Evolutionary conservation across 2,113 vertebrate genomes (phyloP), one percentile per base, ranked within the genome.

Genomic region (Lynx canadensis): DNA sequence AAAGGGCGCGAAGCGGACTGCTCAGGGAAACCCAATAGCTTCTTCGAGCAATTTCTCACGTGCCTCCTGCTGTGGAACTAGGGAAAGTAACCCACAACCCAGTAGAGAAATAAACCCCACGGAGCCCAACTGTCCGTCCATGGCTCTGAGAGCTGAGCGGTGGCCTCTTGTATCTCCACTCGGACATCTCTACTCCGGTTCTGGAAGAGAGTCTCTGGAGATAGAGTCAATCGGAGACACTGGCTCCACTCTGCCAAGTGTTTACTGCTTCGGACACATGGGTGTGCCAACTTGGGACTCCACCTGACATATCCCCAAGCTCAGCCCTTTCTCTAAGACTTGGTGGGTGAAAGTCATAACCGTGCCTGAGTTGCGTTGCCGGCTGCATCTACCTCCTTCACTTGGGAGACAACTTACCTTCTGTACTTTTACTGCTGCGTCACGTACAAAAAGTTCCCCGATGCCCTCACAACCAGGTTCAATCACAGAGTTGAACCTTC

Each of bases 71-170:
- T 48, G 3, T 6, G 33, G 38, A 45, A 5, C 48, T 15, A 13
- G 1, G 31, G 1, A 60, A 21, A 8, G 11, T 9, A 48, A 57
- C 25, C 16, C n/a, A 41, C 29, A 71, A 18, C 27, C 50, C 0
- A 0, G 2, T 3, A 18, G 3, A 45, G 33, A 81, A 69, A 36
- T 7, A 45, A 55, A 21, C 25, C 23, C 29, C 6, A 4, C 0
- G 3, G 48, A n/a, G 15, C 13, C 68, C 73, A 52, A 0, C 23
- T 36, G 0, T 7, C 65, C 12, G 27, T 7, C 31, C 4, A 4
- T 3, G 4, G 14, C 63, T 31, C 4, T 11, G n/a, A 45, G 21
- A 71, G 7, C 21, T 31, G 5, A 68, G 55, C 11, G 27, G n/a
- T 76, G 65, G 33, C 48, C 15, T 63, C 33, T 48, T 45, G 25